Percentiles rank a stretch among this genome's conserved stretches.
phyloP scores from a whole-genome alignment of 92 coral and sea anemone genomes.

The Porites lobata region DNA sequence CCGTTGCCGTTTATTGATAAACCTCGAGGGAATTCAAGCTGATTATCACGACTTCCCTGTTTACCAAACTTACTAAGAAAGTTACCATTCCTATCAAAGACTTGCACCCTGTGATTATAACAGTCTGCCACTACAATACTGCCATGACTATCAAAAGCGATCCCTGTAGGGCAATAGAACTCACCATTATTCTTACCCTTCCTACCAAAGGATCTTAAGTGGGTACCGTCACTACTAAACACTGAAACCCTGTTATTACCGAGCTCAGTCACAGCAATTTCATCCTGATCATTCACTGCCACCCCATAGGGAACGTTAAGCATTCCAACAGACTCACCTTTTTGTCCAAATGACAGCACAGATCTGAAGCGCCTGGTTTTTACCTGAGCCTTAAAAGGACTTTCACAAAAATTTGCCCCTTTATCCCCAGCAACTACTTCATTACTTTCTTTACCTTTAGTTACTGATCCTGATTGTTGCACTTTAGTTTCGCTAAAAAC shows the following conservation, averaged over 20 bases:
- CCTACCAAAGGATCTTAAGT: no score
- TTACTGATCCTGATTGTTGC: no score
- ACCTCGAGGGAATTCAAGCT: conserved; percentile 17
- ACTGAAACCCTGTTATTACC: conserved; percentile 14
- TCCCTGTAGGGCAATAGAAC: conserved; percentile 1
- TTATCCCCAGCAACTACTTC: no score
- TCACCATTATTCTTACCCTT: no score
- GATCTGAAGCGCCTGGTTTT: conserved; percentile 3
- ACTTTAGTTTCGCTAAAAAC: no score
- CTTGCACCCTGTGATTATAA: no score
- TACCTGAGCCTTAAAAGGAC: conserved; percentile 3
- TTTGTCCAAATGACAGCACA: conserved; percentile 21
- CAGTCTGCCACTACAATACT: no score
- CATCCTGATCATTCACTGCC: conserved; percentile 16
- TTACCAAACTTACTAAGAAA: conserved; percentile 26
- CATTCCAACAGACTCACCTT: conserved; percentile 5
- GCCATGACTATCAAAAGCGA: conserved; percentile 1
- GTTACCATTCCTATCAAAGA: background rate
- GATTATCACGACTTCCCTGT: conserved; percentile 10
- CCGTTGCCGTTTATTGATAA: conserved; percentile 18
- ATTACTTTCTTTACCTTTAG: no score
- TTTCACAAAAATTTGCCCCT: background rate
- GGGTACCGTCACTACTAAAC: background rate
- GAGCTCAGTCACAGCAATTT: conserved; percentile 19
- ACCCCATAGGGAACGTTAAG: conserved; percentile 20